Percentiles rank a stretch among this genome's conserved stretches.
These are phyloP conservation scores for Vombatus ursinus DNA, from an alignment of 2,113 vertebrate genomes.

Conservation along the genomic window DNA sequence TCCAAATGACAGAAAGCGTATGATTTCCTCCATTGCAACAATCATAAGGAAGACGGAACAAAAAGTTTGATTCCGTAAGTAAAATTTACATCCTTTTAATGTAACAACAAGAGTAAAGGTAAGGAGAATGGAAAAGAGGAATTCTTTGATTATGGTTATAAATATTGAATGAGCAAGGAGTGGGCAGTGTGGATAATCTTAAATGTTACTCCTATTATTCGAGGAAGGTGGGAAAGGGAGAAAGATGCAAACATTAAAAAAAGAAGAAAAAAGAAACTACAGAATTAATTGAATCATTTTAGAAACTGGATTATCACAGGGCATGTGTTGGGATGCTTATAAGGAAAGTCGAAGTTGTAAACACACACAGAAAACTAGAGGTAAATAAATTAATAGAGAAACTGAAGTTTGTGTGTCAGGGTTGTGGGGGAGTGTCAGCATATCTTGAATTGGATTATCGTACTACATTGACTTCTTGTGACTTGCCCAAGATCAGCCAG, in stretches of 20 bases:
- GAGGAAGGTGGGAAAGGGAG: neutral
- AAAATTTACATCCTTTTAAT: neutral
- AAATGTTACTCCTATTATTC: neutral
- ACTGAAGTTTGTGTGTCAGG: neutral
- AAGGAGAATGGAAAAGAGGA: neutral
- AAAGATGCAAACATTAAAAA: neutral
- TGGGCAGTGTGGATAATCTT: neutral
- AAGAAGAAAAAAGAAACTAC: neutral
- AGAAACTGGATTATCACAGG: neutral
- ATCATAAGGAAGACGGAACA: neutral
- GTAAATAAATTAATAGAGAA: neutral
- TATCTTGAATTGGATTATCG: neutral
- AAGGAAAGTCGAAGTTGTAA: neutral
- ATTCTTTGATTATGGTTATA: neutral
- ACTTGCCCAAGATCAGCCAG: neutral
- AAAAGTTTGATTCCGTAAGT: neutral
- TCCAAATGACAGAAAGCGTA: neutral
- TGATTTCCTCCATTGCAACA: neutral
- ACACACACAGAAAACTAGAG: neutral
- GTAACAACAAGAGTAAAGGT: neutral
- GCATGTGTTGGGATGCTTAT: neutral
- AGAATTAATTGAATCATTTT: neutral
- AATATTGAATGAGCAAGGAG: neutral
- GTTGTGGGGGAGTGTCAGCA: too few relatives aligned
- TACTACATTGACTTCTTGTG: neutral